Conservation (phyloP, 2,113 vertebrate genomes). For the Lepus europaeus region DNA sequence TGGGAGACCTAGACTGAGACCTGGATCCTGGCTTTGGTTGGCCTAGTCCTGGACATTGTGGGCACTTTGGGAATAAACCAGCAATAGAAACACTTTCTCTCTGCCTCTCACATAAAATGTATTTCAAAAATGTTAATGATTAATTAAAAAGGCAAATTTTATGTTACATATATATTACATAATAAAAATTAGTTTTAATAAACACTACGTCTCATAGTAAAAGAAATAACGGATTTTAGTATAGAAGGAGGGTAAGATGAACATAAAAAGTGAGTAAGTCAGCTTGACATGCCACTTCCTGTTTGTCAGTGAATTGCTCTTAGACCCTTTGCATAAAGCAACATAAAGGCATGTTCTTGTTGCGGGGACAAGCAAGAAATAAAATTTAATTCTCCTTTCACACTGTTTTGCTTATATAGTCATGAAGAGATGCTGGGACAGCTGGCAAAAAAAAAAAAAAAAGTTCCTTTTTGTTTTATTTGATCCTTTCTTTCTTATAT, state of each 20-base stretch:
- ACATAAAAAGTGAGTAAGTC: neutral
- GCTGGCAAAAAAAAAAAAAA: neutral
- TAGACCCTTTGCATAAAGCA: neutral
- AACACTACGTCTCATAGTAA: neutral
- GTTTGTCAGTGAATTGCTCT: neutral
- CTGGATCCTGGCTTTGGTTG: no score
- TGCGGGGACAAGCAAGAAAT: neutral
- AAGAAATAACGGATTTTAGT: constrained; percentile 12
- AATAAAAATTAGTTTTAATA: neutral
- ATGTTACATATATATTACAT: neutral
- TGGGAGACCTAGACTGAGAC: no score
- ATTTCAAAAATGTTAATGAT: no score
- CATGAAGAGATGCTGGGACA: neutral
- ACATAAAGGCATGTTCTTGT: neutral
- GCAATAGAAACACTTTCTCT: no score
- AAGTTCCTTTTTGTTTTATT: neutral
- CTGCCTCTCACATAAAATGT: no score
- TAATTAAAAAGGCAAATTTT: no score
- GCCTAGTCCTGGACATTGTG: no score
- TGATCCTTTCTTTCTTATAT: neutral
- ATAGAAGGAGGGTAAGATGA: neutral
- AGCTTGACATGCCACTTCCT: neutral
- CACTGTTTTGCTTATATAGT: neutral
- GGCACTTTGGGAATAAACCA: no score
- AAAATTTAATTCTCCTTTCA: neutral